Percentiles rank a stretch among this genome's conserved stretches.
Evolutionary conservation across 2,797 vertebrate genomes (phyloP).

Genomic region (Ptychobarbus kaznakovi): DNA sequence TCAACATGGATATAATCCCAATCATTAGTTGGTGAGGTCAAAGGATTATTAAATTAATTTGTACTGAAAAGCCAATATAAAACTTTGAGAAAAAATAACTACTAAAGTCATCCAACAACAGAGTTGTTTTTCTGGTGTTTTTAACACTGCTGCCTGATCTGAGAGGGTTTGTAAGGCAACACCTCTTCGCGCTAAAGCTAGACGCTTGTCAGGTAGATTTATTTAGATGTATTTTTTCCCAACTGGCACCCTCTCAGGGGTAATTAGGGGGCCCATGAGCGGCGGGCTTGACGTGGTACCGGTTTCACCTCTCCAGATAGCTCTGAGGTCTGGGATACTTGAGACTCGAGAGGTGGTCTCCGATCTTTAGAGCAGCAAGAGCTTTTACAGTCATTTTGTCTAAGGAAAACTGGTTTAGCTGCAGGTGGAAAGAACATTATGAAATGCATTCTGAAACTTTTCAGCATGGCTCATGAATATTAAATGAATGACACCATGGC

Average conservation of each 20-base stretch:
- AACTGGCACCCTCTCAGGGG: slow-evolving; percentile 35
- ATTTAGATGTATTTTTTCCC: slow-evolving; percentile 39
- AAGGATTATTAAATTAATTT: neutral
- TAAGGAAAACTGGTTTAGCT: neutral
- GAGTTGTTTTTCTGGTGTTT: neutral
- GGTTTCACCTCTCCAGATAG: slow-evolving; percentile 4
- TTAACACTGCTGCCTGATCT: neutral
- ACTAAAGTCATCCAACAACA: neutral
- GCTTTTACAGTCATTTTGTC: neutral
- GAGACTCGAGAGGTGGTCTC: slow-evolving; percentile 53
- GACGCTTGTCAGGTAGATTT: slow-evolving; percentile 50
- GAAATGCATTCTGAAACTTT: neutral
- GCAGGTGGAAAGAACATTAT: neutral
- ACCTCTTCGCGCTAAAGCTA: slow-evolving; percentile 32
- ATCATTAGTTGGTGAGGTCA: neutral
- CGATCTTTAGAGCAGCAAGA: slow-evolving; percentile 37
- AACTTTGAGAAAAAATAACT: neutral
- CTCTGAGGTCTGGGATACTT: slow-evolving; percentile 58
- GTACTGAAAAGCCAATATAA: neutral
- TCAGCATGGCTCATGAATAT: neutral
- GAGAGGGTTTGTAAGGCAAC: slow-evolving; percentile 42
- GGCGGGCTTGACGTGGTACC: neutral
- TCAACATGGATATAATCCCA: neutral
- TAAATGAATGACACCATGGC: neutral
- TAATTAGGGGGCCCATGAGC: neutral